Conservation (phyloP, 2,888 invertebrate genomes). For the Mesoligia furuncula region DNA sequence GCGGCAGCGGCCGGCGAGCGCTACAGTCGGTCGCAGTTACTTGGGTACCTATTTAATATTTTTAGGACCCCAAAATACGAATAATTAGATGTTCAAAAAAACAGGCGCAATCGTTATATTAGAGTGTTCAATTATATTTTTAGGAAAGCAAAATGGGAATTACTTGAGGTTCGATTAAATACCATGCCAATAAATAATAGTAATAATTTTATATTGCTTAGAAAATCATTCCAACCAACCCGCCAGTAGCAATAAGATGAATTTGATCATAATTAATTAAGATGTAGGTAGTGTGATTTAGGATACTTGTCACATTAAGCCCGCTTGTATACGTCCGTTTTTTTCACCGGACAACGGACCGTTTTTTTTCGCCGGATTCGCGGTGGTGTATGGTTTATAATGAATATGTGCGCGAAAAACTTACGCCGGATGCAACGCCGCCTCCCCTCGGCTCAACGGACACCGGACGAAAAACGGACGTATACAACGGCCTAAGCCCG, state of each 20-base stretch:
- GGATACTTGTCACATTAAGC: constrained; percentile 11
- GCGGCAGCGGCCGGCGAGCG: no score
- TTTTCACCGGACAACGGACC: no score
- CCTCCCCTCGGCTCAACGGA: no score
- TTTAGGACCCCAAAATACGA: not conserved
- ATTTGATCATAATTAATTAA: constrained; percentile 26
- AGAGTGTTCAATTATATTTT: not conserved
- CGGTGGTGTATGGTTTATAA: no score
- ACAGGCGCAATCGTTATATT: no score
- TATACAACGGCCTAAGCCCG: no score
- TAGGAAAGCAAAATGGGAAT: not conserved
- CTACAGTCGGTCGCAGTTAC: not conserved
- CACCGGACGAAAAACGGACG: no score
- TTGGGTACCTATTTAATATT: not conserved
- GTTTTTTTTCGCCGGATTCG: no score
- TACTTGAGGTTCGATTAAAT: not conserved
- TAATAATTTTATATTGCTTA: not conserved
- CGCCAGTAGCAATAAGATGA: constrained; percentile 28
- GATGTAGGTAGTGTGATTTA: constrained; percentile 25
- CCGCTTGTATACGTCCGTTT: no score
- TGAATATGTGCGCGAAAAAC: no score
- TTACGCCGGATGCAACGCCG: no score
- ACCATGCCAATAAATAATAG: not conserved
- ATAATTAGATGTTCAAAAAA: not conserved
- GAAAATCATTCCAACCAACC: constrained; percentile 8